phyloP scores from a whole-genome alignment of 2,888 invertebrate species.

The Cryptophagus acutangulus region DNA sequence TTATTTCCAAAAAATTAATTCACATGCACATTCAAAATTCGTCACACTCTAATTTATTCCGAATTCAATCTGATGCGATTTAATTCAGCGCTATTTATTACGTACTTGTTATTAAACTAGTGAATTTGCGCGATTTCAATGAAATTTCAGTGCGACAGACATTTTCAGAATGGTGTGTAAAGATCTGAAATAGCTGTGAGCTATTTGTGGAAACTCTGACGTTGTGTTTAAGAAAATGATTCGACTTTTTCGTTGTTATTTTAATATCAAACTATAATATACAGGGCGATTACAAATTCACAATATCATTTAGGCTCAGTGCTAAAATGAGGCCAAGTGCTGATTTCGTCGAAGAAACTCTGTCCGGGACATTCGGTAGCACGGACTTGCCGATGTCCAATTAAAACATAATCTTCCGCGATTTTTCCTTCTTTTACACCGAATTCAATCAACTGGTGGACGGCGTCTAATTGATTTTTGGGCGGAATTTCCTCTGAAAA shows the following conservation, averaged over 20 bases:
- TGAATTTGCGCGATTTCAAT: constrained; percentile 25
- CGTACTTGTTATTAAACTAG: too few relatives aligned
- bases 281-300: background rate
- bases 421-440: constrained; percentile 61
- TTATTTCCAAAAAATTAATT: too few relatives aligned
- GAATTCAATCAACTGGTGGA: constrained; percentile 56
- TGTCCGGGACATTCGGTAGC: constrained; percentile 66
- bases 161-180: constrained; percentile 32
- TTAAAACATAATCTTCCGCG: constrained; percentile 54
- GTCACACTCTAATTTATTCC: too few relatives aligned
- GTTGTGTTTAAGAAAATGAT: constrained; percentile 6
- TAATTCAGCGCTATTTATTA: too few relatives aligned
- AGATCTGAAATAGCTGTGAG: constrained; percentile 33
- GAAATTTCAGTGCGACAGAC: constrained; percentile 26
- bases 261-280: background rate
- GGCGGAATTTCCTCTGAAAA: constrained; percentile 59
- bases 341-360: constrained; percentile 56
- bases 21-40: too few relatives aligned
- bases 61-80: too few relatives aligned
- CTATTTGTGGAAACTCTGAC: constrained; percentile 30
- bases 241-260: background rate
- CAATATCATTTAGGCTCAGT: background rate
- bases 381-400: constrained; percentile 61
- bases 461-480: constrained; percentile 53
- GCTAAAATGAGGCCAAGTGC: constrained; percentile 57